phyloP scores from a whole-genome alignment of 53 echinoderm and acorn worm genomes.

The Stichopus horrens region DNA sequence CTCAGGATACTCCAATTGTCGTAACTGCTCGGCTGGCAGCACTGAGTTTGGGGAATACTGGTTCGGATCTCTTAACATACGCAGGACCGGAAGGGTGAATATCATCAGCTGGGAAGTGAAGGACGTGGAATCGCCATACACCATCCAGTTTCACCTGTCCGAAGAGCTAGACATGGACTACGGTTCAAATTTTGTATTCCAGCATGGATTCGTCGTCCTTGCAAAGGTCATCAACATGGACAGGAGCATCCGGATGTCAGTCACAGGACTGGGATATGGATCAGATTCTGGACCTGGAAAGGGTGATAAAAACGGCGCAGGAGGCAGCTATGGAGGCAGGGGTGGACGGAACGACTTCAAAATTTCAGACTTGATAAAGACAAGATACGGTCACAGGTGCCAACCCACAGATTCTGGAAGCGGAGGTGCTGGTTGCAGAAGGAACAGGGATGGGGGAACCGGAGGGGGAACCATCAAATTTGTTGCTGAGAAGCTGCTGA shows the following conservation, averaged over 20 bases:
- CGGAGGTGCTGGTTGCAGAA: slow-evolving; percentile 62
- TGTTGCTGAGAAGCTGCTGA: slow-evolving; percentile 53
- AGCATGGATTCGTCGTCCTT: slow-evolving; percentile 61
- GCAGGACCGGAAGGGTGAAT: slow-evolving; percentile 52
- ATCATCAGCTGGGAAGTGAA: slow-evolving; percentile 35
- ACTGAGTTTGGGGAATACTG: slow-evolving; percentile 71
- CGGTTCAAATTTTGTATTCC: slow-evolving; percentile 38
- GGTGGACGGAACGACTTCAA: slow-evolving; percentile 41
- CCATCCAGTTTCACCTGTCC: slow-evolving; percentile 57
- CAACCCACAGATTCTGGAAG: slow-evolving; percentile 67
- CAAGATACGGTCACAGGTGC: slow-evolving; percentile 60
- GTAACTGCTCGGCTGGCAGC: slow-evolving; percentile 66
- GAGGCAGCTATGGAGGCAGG: slow-evolving; percentile 60
- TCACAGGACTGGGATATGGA: slow-evolving; percentile 57
- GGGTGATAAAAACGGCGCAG: slow-evolving; percentile 52
- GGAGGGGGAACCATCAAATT: slow-evolving; percentile 76
- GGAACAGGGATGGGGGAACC: slow-evolving; percentile 45
- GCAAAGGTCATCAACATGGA: slow-evolving; percentile 63
- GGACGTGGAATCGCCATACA: slow-evolving; percentile 21
- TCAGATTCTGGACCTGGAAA: slow-evolving; percentile 58
- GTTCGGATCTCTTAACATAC: slow-evolving; percentile 57
- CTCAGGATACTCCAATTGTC: slow-evolving; percentile 70
- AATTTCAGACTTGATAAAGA: background rate
- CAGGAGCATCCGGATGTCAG: slow-evolving; percentile 49
- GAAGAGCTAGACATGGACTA: slow-evolving; percentile 68